phyloP scores from a whole-genome alignment of 2,113 vertebrate genomes.

The Tichodroma muraria region DNA sequence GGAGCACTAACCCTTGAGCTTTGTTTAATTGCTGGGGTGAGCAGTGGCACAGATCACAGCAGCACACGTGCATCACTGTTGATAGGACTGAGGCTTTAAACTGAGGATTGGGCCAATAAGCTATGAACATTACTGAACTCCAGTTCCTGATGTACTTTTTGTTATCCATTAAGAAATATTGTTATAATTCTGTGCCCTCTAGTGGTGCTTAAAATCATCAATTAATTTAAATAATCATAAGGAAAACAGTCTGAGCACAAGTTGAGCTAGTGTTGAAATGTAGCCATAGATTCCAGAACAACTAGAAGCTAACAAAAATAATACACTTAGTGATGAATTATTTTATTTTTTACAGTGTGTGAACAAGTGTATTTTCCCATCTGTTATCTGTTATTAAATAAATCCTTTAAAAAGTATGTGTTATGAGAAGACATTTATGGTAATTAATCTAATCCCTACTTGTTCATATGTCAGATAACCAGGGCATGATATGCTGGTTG shows the following conservation, averaged over 20 bases:
- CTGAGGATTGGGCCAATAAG: background rate
- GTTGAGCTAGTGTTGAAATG: background rate
- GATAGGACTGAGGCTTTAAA: background rate
- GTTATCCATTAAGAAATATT: constrained; percentile 18
- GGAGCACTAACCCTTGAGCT: accelerated
- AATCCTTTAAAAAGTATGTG: background rate
- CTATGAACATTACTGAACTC: background rate
- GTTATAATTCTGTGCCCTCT: constrained; percentile 77
- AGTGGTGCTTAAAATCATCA: constrained; percentile 59
- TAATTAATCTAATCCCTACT: background rate
- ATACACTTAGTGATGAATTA: background rate
- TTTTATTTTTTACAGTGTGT: background rate
- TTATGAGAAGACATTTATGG: background rate
- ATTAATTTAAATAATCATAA: background rate
- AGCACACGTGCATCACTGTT: accelerated
- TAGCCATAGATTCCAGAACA: background rate
- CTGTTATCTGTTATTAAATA: background rate
- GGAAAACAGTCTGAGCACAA: background rate
- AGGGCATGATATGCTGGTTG: background rate
- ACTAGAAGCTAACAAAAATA: background rate
- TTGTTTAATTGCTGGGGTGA: accelerated
- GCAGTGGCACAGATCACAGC: background rate
- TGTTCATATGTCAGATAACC: background rate
- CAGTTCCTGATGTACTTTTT: background rate
- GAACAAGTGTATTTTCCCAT: background rate